A percentile compares a stretch with the other conserved stretches of the same genome.
These are phyloP conservation scores for Noctua fimbriata DNA, from an alignment of 2,888 invertebrate species.

Conservation along the genomic window DNA sequence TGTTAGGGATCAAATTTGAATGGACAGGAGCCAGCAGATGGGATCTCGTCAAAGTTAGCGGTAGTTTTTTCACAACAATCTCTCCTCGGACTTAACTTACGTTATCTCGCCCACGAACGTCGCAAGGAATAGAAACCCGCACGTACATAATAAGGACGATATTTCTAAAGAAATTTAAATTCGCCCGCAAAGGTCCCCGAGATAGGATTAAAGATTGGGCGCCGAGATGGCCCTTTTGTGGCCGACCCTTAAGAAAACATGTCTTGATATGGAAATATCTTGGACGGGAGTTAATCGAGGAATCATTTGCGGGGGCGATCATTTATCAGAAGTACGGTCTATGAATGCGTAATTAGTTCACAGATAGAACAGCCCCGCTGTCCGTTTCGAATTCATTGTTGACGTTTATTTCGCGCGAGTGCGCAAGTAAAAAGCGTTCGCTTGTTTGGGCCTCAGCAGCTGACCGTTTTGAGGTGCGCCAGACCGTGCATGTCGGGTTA, in stretches of 20 bases:
- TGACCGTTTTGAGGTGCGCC: slow-evolving; percentile 83
- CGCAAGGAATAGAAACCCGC: slow-evolving; percentile 89
- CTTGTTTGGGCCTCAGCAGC: slow-evolving; percentile 81
- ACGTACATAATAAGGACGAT: slow-evolving; percentile 90
- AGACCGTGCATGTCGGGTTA: slow-evolving; percentile 82
- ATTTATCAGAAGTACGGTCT: slow-evolving; percentile 85
- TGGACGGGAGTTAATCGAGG: slow-evolving; percentile 86
- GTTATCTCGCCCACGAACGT: slow-evolving; percentile 89
- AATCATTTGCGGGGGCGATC: slow-evolving; percentile 88
- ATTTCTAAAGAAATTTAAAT: slow-evolving; percentile 91
- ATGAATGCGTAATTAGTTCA: slow-evolving; percentile 85
- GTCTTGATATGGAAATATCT: slow-evolving; percentile 91
- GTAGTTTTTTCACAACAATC: slow-evolving; percentile 91
- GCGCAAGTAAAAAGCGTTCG: slow-evolving; percentile 80
- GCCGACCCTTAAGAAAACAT: slow-evolving; percentile 90
- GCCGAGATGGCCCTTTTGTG: slow-evolving; percentile 90
- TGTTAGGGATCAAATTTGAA: slow-evolving; percentile 82
- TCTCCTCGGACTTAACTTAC: slow-evolving; percentile 90
- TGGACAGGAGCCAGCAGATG: slow-evolving; percentile 76
- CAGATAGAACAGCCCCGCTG: slow-evolving; percentile 73
- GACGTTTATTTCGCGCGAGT: slow-evolving; percentile 85
- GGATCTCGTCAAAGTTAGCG: slow-evolving; percentile 88
- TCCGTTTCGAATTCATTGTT: slow-evolving; percentile 77
- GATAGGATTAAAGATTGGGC: slow-evolving; percentile 91
- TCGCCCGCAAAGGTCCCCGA: slow-evolving; percentile 90